These are phyloP conservation scores for Rosalia funebris DNA, from an alignment of 2,888 invertebrate species.

Conservation along the genomic window DNA sequence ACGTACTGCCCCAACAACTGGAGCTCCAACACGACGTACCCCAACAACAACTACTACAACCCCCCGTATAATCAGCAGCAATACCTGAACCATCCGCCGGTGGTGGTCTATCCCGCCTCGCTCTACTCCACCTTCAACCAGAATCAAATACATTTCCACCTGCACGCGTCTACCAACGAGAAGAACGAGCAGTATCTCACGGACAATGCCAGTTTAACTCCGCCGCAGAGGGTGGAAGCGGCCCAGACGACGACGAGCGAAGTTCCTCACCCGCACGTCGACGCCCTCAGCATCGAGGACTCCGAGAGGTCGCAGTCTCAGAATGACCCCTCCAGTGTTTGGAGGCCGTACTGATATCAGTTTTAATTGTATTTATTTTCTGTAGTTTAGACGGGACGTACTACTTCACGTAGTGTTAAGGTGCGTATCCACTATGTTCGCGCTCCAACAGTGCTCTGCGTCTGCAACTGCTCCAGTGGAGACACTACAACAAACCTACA, in stretches of 20 bases:
- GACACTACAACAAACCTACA: too few species aligned
- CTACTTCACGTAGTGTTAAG: too few species aligned
- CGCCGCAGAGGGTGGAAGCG: slow-evolving; percentile 71
- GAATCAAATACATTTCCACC: slow-evolving; percentile 85
- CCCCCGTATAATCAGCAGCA: slow-evolving; percentile 70
- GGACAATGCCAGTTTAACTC: slow-evolving; percentile 59
- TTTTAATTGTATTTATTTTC: slow-evolving; percentile 34
- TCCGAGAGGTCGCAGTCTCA: slow-evolving; percentile 55
- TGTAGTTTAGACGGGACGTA: neutral
- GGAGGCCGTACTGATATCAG: slow-evolving; percentile 75
- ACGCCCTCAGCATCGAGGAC: slow-evolving; percentile 45
- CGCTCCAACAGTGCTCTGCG: too few species aligned
- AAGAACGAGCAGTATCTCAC: slow-evolving; percentile 74
- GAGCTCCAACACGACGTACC: slow-evolving; percentile 58
- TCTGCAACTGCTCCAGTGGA: too few species aligned
- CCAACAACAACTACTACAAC: slow-evolving; percentile 74
- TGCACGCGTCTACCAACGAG: slow-evolving; percentile 72
- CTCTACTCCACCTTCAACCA: slow-evolving; percentile 84
- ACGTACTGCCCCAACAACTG: slow-evolving; percentile 71
- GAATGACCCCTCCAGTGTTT: slow-evolving; percentile 68
- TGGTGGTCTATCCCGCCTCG: slow-evolving; percentile 81
- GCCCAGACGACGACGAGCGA: slow-evolving; percentile 58
- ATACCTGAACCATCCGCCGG: slow-evolving; percentile 71
- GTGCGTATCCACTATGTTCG: too few species aligned
- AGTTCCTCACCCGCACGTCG: slow-evolving; percentile 66